These are phyloP conservation scores for Ischnura elegans DNA, from an alignment of 2,888 invertebrate species.

Conservation along the genomic window DNA sequence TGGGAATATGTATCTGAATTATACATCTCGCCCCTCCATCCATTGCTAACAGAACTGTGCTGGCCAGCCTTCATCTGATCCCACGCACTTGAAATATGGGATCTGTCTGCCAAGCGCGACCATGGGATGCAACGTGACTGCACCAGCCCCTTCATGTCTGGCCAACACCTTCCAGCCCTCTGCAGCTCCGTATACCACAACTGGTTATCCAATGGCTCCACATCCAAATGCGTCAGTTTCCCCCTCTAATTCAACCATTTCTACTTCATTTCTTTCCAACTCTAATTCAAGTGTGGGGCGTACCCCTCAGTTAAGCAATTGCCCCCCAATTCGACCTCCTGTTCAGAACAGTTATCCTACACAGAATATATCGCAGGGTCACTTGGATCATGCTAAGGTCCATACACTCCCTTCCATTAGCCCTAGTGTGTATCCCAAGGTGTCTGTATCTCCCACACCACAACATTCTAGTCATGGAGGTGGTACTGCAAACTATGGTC, in stretches of 20 bases:
- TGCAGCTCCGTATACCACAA: slow-evolving; percentile 25
- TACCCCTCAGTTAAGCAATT: not conserved
- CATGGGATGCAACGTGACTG: slow-evolving; percentile 43
- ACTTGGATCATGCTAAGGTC: not conserved
- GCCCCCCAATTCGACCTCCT: not conserved
- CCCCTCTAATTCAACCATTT: not conserved
- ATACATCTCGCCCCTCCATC: slow-evolving; percentile 5
- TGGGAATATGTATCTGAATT: not conserved
- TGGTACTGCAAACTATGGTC: not conserved
- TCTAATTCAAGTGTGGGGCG: not conserved
- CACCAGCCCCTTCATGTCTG: slow-evolving; percentile 16
- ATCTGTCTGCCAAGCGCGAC: not conserved
- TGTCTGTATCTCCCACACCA: not conserved
- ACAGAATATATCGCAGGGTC: not conserved
- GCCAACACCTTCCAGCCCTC: slow-evolving; percentile 45
- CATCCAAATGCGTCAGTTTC: not conserved
- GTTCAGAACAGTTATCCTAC: not conserved
- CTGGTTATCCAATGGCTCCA: not conserved
- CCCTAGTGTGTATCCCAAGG: not conserved
- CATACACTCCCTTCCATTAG: not conserved
- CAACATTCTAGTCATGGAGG: slow-evolving; percentile 23
- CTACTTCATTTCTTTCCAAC: too few species aligned
- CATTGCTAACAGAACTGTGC: slow-evolving; percentile 20
- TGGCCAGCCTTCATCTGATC: not conserved
- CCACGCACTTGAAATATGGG: slow-evolving; percentile 2